These are phyloP conservation scores for Drosophila meridiana DNA, from an alignment of 2,888 invertebrate species.

Conservation along the genomic window DNA sequence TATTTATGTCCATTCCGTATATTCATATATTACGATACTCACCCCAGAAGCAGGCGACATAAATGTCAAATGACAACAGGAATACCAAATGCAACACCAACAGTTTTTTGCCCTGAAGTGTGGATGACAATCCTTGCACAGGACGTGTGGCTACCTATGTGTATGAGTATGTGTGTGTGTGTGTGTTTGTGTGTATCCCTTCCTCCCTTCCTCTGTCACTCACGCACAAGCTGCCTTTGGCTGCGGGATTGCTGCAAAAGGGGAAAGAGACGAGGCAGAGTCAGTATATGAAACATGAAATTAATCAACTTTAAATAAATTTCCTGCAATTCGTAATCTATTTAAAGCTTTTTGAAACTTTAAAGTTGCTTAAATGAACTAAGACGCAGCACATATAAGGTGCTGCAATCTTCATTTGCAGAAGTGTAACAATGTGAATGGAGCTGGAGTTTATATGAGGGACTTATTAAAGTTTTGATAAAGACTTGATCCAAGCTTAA, in stretches of 20 bases:
- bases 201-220: not conserved
- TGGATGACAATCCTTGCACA: conserved; percentile 20
- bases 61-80: conserved; percentile 47
- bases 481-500: not conserved
- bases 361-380: not conserved
- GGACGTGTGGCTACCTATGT: conserved; percentile 1
- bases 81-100: conserved; percentile 47
- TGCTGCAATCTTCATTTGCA: not conserved
- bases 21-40: conserved; percentile 28
- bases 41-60: conserved; percentile 54
- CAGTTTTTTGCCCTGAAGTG: conserved; percentile 34
- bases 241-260: conserved; percentile 22
- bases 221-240: not conserved
- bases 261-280: not conserved
- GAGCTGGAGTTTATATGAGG: not conserved
- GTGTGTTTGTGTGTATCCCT: not conserved
- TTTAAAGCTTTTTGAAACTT: not conserved
- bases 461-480: not conserved
- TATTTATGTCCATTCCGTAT: not conserved
- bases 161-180: no score
- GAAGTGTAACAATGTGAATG: not conserved
- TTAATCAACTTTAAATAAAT: not conserved
- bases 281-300: conserved; percentile 7
- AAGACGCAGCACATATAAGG: no score
- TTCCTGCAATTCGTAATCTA: not conserved